Evolutionary conservation across 37 sponge, comb jelly and placozoan genomes (phyloP), one percentile per base, ranked within the genome.

Genomic region (Geodia barretti): DNA sequence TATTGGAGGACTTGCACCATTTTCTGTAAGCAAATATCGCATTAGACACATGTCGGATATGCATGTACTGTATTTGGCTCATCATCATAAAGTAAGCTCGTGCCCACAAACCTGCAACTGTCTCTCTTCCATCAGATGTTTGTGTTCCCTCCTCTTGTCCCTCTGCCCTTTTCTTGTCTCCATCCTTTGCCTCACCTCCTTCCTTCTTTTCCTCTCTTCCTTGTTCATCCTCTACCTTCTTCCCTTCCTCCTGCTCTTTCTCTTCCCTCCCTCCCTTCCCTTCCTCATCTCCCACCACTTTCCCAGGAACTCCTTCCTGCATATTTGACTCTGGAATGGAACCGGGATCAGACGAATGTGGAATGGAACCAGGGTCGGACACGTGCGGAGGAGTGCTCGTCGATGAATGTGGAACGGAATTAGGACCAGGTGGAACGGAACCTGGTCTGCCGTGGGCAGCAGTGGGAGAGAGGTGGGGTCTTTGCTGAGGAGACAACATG

Each of bases 401-500:
- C 14, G 54, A 47, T 17, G 54, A 14, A 17, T 7, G 7, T 47
- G 54, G 54, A 14, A 47, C 14, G 54, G 54, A 47, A 47, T 47
- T 47, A 47, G 54, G 54, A 47, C 54, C 54, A 7, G 54, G 54
- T 47, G 54, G 54, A 47, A 47, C 14, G 54, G 54, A 47, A 17
- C 54, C 54, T 7, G 54, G 54, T 17, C 54, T 7, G 54, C 54
- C 62, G 54, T 47, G 65, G 1, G 77, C 42, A 76, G 65, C 71
- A 60, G 68, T 65, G 73, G 39, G 70, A 60, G 61, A 62, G 66
- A 60, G 82, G 26, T 21, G 82, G 36, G 72, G 72, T 7, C 4
- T 33, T 32, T 42, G 40, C 5, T 43, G 47, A 37, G 75, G 75
- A 3, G 25, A 33, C 75, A 74, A 42, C 75, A 74, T 74, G 59